Evolutionary conservation across 2,113 vertebrate species (phyloP).

Genomic region (Amblyornis subalaris): DNA sequence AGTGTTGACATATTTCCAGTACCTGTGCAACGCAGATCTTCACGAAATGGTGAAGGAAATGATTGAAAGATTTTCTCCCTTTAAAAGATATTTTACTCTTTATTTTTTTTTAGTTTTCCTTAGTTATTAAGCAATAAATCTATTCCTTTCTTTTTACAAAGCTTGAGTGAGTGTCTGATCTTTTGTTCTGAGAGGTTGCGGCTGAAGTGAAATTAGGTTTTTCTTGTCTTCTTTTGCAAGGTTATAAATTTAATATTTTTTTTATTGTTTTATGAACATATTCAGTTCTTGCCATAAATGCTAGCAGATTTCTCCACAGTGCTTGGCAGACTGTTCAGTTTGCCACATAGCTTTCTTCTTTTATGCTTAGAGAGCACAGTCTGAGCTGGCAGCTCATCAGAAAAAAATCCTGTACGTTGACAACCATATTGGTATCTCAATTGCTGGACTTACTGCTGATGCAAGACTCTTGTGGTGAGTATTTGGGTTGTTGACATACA

Average conservation of each 20-base stretch:
- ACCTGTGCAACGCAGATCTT: neutral
- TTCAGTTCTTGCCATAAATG: neutral
- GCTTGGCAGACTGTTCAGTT: neutral
- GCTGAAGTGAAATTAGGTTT: neutral
- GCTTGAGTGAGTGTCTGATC: neutral
- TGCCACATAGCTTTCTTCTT: slow-evolving; percentile 26
- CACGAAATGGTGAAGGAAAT: neutral
- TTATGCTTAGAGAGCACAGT: slow-evolving; percentile 88
- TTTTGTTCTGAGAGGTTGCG: neutral
- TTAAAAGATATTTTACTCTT: neutral
- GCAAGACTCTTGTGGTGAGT: slow-evolving; percentile 92
- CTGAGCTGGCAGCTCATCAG: slow-evolving; percentile 96
- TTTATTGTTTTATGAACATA: neutral
- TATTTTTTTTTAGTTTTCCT: neutral
- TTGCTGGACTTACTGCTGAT: slow-evolving; percentile 95
- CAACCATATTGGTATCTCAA: slow-evolving; percentile 96
- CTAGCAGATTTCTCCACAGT: slow-evolving; percentile 20
- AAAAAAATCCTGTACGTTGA: slow-evolving; percentile 99
- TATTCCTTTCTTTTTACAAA: neutral
- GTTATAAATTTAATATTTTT: neutral
- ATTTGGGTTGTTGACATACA: neutral
- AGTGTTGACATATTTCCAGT: neutral
- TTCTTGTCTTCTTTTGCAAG: neutral
- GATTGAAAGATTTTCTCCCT: neutral
- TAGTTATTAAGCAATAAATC: neutral